Evolutionary conservation across 2,888 invertebrate genomes (phyloP).

Genomic region (Teleiodes luculella): DNA sequence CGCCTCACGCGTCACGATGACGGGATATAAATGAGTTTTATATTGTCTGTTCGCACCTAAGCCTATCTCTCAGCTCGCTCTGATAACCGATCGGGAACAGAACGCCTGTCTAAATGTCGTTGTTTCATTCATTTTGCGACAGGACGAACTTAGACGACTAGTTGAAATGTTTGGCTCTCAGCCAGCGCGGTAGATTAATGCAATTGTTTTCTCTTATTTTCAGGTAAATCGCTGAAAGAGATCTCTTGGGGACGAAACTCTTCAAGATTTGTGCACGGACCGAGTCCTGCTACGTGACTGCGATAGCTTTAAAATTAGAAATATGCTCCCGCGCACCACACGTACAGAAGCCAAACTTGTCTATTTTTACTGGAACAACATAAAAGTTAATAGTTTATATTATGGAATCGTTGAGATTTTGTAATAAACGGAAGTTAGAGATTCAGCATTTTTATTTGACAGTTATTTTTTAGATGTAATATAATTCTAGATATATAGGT

Average conservation of each 20-base stretch:
- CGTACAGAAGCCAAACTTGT: constrained; percentile 17
- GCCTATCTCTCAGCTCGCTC: constrained; percentile 58
- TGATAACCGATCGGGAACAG: constrained; percentile 61
- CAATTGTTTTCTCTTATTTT: constrained; percentile 67
- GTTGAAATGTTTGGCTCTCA: constrained; percentile 71
- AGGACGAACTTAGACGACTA: constrained; percentile 67
- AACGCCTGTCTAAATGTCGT: constrained; percentile 53
- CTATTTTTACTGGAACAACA: constrained; percentile 14
- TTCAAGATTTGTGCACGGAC: background rate
- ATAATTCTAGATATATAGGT: no score
- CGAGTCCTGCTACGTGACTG: constrained; percentile 28
- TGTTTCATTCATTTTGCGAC: constrained; percentile 69
- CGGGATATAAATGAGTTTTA: constrained; percentile 75
- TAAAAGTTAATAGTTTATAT: constrained; percentile 12
- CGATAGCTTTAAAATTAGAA: constrained; percentile 21
- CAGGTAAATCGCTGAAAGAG: constrained; percentile 74
- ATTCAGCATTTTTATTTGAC: constrained; percentile 41
- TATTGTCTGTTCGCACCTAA: constrained; percentile 73
- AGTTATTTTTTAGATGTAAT: background rate
- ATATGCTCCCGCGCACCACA: constrained; percentile 17
- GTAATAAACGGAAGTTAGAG: constrained; percentile 33
- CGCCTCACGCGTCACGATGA: constrained; percentile 67
- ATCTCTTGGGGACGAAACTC: constrained; percentile 41
- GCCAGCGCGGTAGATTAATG: constrained; percentile 74
- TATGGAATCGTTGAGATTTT: constrained; percentile 13